Evolutionary conservation across 2,888 invertebrate species (phyloP).

Genomic region (Slavum lentiscoides): DNA sequence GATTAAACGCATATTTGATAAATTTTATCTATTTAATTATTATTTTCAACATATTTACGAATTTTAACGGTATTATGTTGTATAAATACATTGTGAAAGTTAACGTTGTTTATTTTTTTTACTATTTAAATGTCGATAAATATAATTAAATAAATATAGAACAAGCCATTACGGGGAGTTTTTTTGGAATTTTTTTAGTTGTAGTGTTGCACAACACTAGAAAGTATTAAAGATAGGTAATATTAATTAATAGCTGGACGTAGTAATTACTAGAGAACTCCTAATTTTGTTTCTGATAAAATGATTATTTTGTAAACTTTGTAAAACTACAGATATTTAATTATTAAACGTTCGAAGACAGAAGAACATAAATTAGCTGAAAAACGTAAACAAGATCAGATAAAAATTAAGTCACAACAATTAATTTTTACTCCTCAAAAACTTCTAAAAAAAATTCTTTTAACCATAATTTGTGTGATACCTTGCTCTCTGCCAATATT

Average conservation of each 20-base stretch:
- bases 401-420: conserved; percentile 9
- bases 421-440: neutral
- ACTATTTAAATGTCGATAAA: too few species aligned
- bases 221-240: too few species aligned
- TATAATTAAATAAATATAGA: too few species aligned
- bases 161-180: too few species aligned
- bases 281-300: too few species aligned
- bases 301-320: neutral
- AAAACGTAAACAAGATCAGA: conserved; percentile 7
- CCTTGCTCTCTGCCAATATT: neutral
- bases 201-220: too few species aligned
- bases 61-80: neutral
- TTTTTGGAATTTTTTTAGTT: too few species aligned
- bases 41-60: neutral
- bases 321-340: conserved; percentile 27
- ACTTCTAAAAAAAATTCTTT: conserved; percentile 8
- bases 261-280: too few species aligned
- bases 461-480: neutral
- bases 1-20: neutral
- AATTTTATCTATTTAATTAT: neutral
- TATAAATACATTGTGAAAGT: neutral
- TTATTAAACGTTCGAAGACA: conserved; percentile 28
- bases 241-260: too few species aligned
- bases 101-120: neutral
- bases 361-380: too few species aligned